Evolutionary conservation across 2,113 vertebrate genomes (phyloP), one percentile per base, ranked within the genome.

Genomic region (Myotis lucifugus): DNA sequence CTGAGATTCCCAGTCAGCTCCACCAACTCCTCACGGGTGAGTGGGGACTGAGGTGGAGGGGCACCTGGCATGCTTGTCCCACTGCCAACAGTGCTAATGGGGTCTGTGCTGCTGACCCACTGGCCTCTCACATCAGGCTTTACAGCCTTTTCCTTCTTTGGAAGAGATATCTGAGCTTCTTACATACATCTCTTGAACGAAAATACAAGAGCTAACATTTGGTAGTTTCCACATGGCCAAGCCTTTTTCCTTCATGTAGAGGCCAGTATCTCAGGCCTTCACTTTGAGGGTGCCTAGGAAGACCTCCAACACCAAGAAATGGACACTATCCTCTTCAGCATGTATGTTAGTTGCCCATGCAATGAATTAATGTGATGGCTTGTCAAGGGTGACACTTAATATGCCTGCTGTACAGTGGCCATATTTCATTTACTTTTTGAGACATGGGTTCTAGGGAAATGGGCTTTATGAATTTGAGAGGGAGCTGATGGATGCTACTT

Each of bases 391-490:
- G 83, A 84, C 66, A 93, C 88, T 95, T 92, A 79, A 66, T 93
- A 86, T 46, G 86, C 70, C 64, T 93, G 74, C 21, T 56, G 5
- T 69, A 37, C 4, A 50, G 73, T 92, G 93, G 74, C 96, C 95
- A 94, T 61, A 81, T 89, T 93, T 94, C 66, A 96, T 95, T 95
- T 89, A 84, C 67, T 85, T 61, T 96, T 85, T 76, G 70, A 93
- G 64, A 73, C 40, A 34, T 3, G 23, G 42, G 78, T 50, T 82
- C 74, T 19, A 15, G 74, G 92, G 72, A 82, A 90, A 92, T 11
- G 23, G 27, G 46, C 19, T 90, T 84, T 89, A 37, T n/a, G 46
- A 89, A 14, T 64, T 67, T 79, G 21, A 81, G 66, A 64, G 50
- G 40, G 29, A 72, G 56, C 15, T 61, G 37, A 52, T 76, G 46